A percentile compares a stretch with the other conserved stretches of the same genome.
Evolutionary conservation across 2,888 invertebrate species (phyloP).

Genomic region (Nesidiocoris tenuis): DNA sequence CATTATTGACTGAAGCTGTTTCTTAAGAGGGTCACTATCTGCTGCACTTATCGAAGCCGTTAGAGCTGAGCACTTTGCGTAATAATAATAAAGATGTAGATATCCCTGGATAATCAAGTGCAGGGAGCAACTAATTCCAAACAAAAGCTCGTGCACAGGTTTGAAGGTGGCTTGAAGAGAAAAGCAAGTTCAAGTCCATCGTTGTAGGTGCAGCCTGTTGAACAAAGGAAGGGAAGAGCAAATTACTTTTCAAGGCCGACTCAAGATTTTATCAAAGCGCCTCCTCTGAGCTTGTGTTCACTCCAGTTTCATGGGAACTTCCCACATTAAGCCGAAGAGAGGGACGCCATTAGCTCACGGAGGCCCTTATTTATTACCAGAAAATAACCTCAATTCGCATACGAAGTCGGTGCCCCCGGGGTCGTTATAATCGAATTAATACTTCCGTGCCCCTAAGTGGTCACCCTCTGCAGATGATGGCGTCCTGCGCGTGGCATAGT

Average conservation of each 20-base stretch:
- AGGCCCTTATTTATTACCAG: conserved; percentile 1
- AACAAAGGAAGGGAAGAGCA: not conserved
- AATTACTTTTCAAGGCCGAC: not conserved
- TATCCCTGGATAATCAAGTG: not conserved
- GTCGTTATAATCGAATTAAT: conserved; percentile 15
- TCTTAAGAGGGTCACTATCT: too few species aligned
- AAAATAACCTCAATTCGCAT: not conserved
- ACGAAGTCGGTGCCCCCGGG: not conserved
- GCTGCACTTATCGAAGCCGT: not conserved
- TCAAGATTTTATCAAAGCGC: not conserved
- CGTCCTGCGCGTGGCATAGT: not conserved
- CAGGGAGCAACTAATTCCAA: not conserved
- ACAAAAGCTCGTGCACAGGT: not conserved
- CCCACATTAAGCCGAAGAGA: conserved; percentile 23
- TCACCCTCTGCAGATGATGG: conserved; percentile 2
- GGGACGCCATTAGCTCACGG: not conserved
- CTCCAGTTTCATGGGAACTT: conserved; percentile 26
- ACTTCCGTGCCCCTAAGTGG: conserved; percentile 5
- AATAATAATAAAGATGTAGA: not conserved
- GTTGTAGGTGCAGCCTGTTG: not conserved
- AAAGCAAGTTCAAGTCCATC: not conserved
- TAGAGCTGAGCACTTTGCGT: not conserved
- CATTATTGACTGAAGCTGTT: too few species aligned
- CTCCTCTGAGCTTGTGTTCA: not conserved
- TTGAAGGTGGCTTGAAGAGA: not conserved